phyloP scores from a whole-genome alignment of 1,140 invertebrate genomes.

The Drosophila nikananu region DNA sequence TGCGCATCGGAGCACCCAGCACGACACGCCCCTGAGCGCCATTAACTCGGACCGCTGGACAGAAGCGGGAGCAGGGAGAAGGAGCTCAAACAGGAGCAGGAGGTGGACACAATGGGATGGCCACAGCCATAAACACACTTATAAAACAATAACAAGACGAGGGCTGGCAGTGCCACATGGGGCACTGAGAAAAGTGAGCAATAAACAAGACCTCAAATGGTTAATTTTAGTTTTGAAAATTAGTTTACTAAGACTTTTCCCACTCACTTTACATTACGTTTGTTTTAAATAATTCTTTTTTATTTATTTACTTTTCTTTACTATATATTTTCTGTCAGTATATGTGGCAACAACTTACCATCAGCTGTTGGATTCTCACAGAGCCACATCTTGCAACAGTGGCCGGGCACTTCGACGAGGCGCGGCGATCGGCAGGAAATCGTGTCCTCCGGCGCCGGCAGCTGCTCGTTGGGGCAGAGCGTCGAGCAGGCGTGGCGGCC shows the following conservation, averaged over 20 bases:
- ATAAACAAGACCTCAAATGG: background rate
- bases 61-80: background rate
- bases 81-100: background rate
- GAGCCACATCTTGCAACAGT: conserved; percentile 91
- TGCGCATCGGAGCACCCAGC: conserved; percentile 60
- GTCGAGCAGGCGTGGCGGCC: conserved; percentile 91
- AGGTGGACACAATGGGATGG: conserved; percentile 20
- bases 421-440: conserved; percentile 88
- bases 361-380: conserved; percentile 88
- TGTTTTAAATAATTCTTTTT: background rate
- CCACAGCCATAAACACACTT: conserved; percentile 74
- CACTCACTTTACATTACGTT: no score
- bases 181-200: background rate
- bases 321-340: background rate
- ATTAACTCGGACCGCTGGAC: conserved; percentile 54
- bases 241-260: background rate
- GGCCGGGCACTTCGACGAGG: conserved; percentile 88
- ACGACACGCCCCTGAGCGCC: conserved; percentile 72
- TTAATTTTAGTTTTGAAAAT: background rate
- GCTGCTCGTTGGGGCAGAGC: conserved; percentile 90
- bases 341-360: conserved; percentile 67
- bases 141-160: conserved; percentile 77
- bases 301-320: background rate
- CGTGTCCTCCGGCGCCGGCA: conserved; percentile 87
- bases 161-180: background rate